Conservation (phyloP, 2,113 vertebrate genomes). For the Quiscalus mexicanus region DNA sequence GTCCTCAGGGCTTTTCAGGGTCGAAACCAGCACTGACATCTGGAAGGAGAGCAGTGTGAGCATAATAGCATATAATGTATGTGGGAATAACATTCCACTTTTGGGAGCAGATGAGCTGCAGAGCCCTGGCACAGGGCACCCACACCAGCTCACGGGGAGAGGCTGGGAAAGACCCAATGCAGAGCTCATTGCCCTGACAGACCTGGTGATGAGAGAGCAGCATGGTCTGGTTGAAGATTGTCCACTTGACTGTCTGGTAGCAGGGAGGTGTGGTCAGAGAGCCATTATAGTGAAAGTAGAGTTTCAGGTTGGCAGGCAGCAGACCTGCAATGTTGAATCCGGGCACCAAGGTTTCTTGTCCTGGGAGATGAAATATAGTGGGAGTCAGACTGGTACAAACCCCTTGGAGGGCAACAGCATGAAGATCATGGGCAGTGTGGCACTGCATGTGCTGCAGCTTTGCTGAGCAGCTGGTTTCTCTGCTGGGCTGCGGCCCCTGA, state of each 20-base stretch:
- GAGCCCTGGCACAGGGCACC: background rate
- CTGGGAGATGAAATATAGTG: slow-evolving; percentile 46
- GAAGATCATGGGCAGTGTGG: background rate
- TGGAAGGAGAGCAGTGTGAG: background rate
- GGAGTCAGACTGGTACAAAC: background rate
- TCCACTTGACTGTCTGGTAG: slow-evolving; percentile 85
- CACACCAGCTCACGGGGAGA: accelerated
- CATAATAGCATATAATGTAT: background rate
- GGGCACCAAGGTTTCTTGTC: slow-evolving; percentile 65
- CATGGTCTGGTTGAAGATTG: slow-evolving; percentile 85
- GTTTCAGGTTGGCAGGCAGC: slow-evolving; percentile 78
- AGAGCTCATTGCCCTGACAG: background rate
- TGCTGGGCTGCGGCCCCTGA: background rate
- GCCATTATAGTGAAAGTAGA: slow-evolving; percentile 84
- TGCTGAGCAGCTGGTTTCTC: background rate
- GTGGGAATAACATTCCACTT: background rate
- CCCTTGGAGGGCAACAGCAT: background rate
- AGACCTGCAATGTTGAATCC: slow-evolving; percentile 83
- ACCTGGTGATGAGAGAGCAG: slow-evolving; percentile 70
- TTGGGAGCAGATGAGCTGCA: background rate
- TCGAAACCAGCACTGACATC: background rate
- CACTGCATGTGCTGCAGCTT: background rate
- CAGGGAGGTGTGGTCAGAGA: slow-evolving; percentile 89
- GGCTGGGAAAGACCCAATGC: background rate
- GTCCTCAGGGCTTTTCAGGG: background rate